Evolutionary conservation across 2,113 vertebrate genomes (phyloP).

Genomic region (Acinonyx jubatus): DNA sequence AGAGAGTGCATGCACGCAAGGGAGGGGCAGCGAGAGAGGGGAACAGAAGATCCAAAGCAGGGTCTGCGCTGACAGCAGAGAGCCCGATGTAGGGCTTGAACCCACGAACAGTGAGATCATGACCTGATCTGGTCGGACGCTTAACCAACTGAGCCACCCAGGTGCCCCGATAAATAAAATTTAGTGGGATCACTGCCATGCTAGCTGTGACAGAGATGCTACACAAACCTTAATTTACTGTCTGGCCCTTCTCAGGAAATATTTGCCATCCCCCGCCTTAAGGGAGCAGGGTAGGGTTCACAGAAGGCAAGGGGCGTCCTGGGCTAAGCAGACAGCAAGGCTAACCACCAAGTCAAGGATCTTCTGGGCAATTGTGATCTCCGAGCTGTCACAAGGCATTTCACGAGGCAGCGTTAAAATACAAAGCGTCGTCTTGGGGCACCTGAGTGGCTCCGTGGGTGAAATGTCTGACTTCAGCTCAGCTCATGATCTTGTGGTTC

Average conservation of each 20-base stretch:
- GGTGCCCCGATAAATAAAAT: neutral
- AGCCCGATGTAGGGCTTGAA: no score
- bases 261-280: neutral
- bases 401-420: neutral
- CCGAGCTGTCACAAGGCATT: neutral
- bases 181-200: neutral
- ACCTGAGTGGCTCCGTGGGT: no score
- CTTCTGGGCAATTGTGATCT: neutral
- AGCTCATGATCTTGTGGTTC: no score
- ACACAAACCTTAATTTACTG: neutral
- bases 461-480: no score
- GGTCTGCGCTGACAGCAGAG: no score
- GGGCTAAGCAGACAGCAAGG: neutral
- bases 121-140: no score
- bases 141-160: no score
- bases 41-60: no score
- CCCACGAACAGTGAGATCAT: no score
- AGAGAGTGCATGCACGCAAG: no score
- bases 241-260: neutral
- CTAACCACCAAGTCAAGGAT: neutral
- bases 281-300: neutral
- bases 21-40: no score
- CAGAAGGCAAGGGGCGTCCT: accelerated
- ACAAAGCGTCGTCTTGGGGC: no score
- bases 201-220: neutral